Conservation (phyloP, 1,140 invertebrate genomes). For the Bombus affinis region DNA sequence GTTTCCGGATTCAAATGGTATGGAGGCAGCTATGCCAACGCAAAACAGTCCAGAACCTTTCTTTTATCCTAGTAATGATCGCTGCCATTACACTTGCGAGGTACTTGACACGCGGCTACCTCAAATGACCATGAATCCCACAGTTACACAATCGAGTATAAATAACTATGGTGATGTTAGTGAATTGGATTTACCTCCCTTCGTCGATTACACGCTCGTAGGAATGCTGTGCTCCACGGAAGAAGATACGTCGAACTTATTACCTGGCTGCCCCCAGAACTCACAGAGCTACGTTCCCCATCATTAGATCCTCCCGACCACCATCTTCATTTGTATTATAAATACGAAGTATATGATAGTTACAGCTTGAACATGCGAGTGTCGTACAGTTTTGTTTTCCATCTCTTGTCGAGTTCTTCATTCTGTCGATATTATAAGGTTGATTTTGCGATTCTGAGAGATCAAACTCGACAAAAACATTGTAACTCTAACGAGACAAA, state of each 20-base stretch:
- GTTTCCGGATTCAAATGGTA: conserved; percentile 58
- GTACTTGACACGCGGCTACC: conserved; percentile 75
- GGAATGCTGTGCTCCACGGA: conserved; percentile 79
- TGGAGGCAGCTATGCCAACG: conserved; percentile 61
- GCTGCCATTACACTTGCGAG: conserved; percentile 79
- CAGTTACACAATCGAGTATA: conserved; percentile 23
- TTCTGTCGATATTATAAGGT: not conserved
- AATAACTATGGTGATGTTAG: conserved; percentile 70
- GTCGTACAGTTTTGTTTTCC: not conserved
- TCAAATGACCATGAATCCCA: conserved; percentile 58
- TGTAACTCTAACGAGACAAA: not conserved
- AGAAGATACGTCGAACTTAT: conserved; percentile 61
- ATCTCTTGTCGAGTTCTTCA: no score
- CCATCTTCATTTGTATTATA: conserved; percentile 61
- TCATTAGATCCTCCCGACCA: conserved; percentile 67
- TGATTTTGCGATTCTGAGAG: not conserved
- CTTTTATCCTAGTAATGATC: conserved; percentile 75
- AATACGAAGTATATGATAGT: conserved; percentile 60
- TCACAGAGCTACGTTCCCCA: conserved; percentile 77
- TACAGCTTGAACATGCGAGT: conserved; percentile 18
- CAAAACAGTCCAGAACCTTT: conserved; percentile 75
- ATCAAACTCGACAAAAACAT: not conserved
- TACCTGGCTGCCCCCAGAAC: conserved; percentile 64
- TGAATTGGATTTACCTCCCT: conserved; percentile 76
- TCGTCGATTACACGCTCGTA: conserved; percentile 80